Conservation (phyloP, 2,113 vertebrate genomes). For the Corynorhinus townsendii region DNA sequence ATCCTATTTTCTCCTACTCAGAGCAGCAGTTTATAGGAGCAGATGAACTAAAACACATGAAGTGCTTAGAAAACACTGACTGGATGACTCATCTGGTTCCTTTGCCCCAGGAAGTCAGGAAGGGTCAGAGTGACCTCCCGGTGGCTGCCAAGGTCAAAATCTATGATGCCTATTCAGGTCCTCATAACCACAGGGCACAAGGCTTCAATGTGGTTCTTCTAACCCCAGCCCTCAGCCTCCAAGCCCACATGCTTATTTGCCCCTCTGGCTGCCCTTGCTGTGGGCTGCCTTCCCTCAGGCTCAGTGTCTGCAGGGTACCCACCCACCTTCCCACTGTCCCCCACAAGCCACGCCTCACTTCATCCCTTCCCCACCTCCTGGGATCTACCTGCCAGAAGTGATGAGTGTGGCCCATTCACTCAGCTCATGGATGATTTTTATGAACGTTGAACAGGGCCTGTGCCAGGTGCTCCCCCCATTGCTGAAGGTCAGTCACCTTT, state of each 20-base stretch:
- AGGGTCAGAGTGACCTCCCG: not conserved
- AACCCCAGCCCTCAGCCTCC: not conserved
- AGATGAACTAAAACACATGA: accelerated
- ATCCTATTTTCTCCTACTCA: not conserved
- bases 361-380: not conserved
- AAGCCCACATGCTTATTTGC: not conserved
- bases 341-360: too few relatives aligned
- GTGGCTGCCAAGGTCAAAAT: too few relatives aligned
- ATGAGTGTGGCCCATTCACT: accelerated
- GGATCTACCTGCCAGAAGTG: not conserved
- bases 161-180: accelerated
- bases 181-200: accelerated
- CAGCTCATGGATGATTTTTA: not conserved
- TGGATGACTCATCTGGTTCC: not conserved
- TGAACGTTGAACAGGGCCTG: accelerated
- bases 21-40: not conserved
- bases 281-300: not conserved
- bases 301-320: accelerated
- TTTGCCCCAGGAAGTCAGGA: accelerated
- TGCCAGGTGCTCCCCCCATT: not conserved
- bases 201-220: not conserved
- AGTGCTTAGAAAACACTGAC: not conserved
- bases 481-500: accelerated
- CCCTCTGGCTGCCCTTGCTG: too few relatives aligned
- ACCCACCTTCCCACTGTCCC: not conserved